Percentiles rank a stretch among this genome's conserved stretches.
Evolutionary conservation across 2,113 vertebrate species (phyloP).

Genomic region (Mormyrus lacerda): DNA sequence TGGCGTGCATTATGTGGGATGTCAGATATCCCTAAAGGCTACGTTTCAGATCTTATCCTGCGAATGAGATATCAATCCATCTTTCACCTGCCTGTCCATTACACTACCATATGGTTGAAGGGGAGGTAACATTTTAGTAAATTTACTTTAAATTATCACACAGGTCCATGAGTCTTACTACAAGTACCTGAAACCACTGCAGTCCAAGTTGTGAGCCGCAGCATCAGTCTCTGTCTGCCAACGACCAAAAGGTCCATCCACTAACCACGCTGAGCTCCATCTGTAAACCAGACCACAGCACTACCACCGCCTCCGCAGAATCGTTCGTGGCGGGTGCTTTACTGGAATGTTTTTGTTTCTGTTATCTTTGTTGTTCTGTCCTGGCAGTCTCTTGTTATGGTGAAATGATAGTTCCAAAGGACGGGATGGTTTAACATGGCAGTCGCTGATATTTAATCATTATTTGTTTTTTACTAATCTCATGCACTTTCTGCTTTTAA

Average conservation of each 20-base stretch:
- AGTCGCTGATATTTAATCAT: not conserved
- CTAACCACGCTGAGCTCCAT: not conserved
- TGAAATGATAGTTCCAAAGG: not conserved
- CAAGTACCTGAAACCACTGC: constrained; percentile 87
- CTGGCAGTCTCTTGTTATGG: not conserved
- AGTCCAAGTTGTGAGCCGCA: constrained; percentile 78
- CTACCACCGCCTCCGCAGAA: not conserved
- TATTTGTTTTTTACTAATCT: not conserved
- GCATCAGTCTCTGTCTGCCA: not conserved
- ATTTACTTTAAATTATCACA: not conserved
- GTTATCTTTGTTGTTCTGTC: not conserved
- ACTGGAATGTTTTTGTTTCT: not conserved
- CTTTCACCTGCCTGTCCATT: not conserved
- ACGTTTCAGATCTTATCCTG: not conserved
- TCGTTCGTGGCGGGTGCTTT: not conserved
- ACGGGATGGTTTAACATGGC: not conserved
- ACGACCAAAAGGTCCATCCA: not conserved
- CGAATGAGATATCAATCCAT: not conserved
- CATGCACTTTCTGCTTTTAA: not conserved
- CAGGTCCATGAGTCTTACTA: constrained; percentile 89
- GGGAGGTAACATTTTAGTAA: not conserved
- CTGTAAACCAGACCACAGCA: not conserved
- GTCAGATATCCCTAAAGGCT: not conserved
- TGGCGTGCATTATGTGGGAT: not conserved
- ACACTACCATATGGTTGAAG: not conserved